Evolutionary conservation across 2,113 vertebrate genomes (phyloP), one percentile per base, ranked within the genome.

Genomic region (Rhynchomys soricoides): DNA sequence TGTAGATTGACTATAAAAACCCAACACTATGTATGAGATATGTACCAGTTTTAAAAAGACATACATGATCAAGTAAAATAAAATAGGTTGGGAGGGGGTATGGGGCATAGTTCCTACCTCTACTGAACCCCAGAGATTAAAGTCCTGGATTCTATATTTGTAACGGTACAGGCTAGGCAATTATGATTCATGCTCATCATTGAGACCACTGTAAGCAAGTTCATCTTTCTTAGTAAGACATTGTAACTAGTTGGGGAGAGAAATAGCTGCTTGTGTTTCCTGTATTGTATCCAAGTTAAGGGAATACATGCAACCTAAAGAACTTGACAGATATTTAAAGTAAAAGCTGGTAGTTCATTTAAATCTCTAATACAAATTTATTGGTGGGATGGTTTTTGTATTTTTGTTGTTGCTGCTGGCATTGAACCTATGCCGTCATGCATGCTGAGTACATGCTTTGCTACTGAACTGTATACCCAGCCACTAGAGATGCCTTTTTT

Each of bases 141-240:
- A 96, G 29, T 15, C 64, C 26, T 74, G 15, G 34, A 52, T 78
- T 83, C 73, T 90, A 52, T 85, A 83, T 92, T 95, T 96, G 34
- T 96, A 90, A 85, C 55, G 29, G 22, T 83, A 48, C 5, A 90
- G 9, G 22, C 74, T 55, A 96, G 78, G 48, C 94, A 86, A 75
- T 86, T 93, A 64, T 68, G 93, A 89, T 50, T 90, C 83, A 64
- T 92, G 34, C 93, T 95, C 78, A 87, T 81, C 34, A 71, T 40
- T 75, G 57, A 93, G 95, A 93, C 43, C 62, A 52, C 57, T 75
- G 16, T 66, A 37, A 86, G 24, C 29, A 90, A 74, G 21, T 86
- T 94, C 43, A 70, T 95, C 70, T 90, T 96, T 95, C 70, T 95
- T 48, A 77, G 24, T 92, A 89, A 92, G 89, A 79, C 17, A 68